A percentile compares a stretch with the other conserved stretches of the same genome.
Evolutionary conservation across 2,113 vertebrate genomes (phyloP).

Genomic region (Anas platyrhynchos): DNA sequence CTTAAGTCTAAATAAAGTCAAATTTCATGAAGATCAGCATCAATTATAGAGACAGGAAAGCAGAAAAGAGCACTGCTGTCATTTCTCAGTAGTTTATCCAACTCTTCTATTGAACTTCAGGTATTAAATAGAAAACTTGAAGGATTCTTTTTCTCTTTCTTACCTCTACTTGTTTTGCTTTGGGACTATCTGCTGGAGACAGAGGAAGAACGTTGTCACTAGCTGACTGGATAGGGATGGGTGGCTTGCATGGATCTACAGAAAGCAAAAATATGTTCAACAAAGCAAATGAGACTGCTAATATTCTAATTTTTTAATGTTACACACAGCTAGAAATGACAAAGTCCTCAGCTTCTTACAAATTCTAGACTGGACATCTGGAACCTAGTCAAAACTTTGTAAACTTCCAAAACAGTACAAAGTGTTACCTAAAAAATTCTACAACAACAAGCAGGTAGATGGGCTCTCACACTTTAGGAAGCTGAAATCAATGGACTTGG

Average conservation of each 20-base stretch:
- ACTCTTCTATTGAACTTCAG: background rate
- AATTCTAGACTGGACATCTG: background rate
- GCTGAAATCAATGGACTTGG: background rate
- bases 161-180: constrained; percentile 72
- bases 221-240: background rate
- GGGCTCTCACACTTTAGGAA: background rate
- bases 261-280: background rate
- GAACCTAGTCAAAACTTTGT: background rate
- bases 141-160: background rate
- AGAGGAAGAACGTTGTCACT: constrained; percentile 20
- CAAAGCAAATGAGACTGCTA: background rate
- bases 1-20: background rate
- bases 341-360: background rate
- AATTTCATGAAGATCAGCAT: background rate
- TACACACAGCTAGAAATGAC: background rate
- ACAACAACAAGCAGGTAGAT: background rate
- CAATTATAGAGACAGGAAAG: background rate
- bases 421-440: background rate
- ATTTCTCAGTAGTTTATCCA: background rate
- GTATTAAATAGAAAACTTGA: background rate
- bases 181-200: constrained; percentile 53
- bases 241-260: constrained; percentile 56
- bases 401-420: background rate
- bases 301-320: background rate
- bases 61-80: background rate